A percentile compares a stretch with the other conserved stretches of the same genome.
These are phyloP conservation scores for Meghimatium bilineatum DNA, from an alignment of 2,888 invertebrate genomes.

Conservation along the genomic window DNA sequence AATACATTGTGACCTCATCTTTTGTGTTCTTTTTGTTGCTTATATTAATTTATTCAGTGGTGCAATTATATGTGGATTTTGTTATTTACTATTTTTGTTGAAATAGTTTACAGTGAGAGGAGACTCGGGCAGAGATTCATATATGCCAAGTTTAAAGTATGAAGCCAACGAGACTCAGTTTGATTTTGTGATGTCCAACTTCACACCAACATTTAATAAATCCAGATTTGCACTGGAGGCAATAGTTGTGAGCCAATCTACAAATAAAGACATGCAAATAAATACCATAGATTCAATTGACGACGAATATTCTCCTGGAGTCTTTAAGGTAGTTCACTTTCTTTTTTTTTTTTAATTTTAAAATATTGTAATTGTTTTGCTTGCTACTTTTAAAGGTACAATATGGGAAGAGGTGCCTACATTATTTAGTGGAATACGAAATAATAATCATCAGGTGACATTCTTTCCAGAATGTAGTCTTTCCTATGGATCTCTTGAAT, in stretches of 20 bases:
- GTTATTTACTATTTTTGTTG: neutral
- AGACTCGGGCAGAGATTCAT: slow-evolving; percentile 78
- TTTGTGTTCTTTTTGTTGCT: no score
- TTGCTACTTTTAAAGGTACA: no score
- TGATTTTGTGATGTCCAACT: slow-evolving; percentile 82
- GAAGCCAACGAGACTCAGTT: slow-evolving; percentile 83
- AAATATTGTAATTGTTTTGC: no score
- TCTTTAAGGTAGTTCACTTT: slow-evolving; percentile 81
- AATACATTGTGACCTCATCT: no score
- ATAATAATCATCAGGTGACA: no score
- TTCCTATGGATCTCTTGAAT: no score
- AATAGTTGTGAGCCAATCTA: slow-evolving; percentile 78
- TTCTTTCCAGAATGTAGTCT: no score
- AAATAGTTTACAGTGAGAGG: slow-evolving; percentile 80
- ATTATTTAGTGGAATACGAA: no score
- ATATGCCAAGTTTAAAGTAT: slow-evolving; percentile 83
- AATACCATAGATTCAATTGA: slow-evolving; percentile 82
- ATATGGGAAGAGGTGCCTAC: no score
- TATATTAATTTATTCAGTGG: no score
- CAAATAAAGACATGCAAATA: slow-evolving; percentile 62
- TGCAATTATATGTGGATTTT: no score
- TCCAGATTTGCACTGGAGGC: slow-evolving; percentile 83
- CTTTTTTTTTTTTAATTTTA: no score
- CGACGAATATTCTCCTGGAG: slow-evolving; percentile 86
- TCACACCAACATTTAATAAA: slow-evolving; percentile 74